Percentiles rank a stretch among this genome's conserved stretches.
Conservation (phyloP, 2,888 invertebrate genomes). For the Sesia apiformis region DNA sequence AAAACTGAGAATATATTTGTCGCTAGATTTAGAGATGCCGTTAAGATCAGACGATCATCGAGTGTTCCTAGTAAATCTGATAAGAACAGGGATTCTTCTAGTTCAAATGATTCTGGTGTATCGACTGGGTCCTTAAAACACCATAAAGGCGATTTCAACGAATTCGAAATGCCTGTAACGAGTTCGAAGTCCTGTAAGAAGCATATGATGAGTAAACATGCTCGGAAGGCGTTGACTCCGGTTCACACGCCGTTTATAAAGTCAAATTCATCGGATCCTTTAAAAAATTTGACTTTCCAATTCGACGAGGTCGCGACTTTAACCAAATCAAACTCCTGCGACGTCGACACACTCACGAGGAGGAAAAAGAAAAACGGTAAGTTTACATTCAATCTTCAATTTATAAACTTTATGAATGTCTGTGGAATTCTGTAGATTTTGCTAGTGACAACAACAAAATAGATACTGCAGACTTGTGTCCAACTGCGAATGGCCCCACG, state of each 20-base stretch:
- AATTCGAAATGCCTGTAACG: slow-evolving; percentile 73
- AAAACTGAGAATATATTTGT: slow-evolving; percentile 57
- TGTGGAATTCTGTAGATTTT: no score
- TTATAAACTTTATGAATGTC: no score
- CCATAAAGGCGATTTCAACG: slow-evolving; percentile 75
- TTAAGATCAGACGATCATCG: slow-evolving; percentile 78
- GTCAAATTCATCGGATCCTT: slow-evolving; percentile 77
- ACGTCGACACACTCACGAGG: slow-evolving; percentile 76
- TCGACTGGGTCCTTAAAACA: slow-evolving; percentile 79
- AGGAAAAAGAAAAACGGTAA: slow-evolving; percentile 57
- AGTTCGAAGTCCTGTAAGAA: slow-evolving; percentile 64
- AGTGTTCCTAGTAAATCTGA: slow-evolving; percentile 81
- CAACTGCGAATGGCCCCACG: no score
- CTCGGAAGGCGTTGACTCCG: slow-evolving; percentile 53
- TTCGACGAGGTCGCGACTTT: slow-evolving; percentile 76
- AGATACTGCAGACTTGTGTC: no score
- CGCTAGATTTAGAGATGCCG: slow-evolving; percentile 66
- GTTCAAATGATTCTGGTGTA: slow-evolving; percentile 82
- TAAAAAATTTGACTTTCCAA: slow-evolving; percentile 77
- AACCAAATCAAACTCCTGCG: slow-evolving; percentile 77
- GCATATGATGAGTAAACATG: slow-evolving; percentile 57
- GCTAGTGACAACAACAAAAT: no score
- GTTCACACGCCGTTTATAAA: slow-evolving; percentile 75
- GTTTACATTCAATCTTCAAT: slow-evolving; percentile 8
- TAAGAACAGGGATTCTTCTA: slow-evolving; percentile 80